Conservation (phyloP, 92 coral and sea anemone genomes). For the Epizoanthus stellaris region DNA sequence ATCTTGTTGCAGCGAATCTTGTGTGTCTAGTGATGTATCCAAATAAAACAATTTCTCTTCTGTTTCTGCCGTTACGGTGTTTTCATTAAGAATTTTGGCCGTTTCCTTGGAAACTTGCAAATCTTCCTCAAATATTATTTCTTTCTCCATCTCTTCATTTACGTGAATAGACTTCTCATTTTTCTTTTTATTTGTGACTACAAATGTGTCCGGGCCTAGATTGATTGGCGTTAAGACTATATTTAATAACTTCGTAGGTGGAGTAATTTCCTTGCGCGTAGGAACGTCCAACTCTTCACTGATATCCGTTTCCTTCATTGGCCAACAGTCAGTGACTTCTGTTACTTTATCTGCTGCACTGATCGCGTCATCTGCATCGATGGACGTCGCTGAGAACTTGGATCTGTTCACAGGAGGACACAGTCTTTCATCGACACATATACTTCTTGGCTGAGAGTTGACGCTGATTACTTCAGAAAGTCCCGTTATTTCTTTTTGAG, state of each 20-base stretch:
- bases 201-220: too few species aligned
- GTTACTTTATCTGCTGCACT: too few species aligned
- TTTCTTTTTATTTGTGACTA: too few species aligned
- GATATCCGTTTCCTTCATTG: background rate
- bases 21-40: background rate
- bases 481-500: background rate
- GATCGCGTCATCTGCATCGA: too few species aligned
- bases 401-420: too few species aligned
- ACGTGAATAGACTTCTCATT: too few species aligned
- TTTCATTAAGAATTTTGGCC: background rate
- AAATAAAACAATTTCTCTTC: background rate
- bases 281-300: background rate
- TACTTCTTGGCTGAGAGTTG: background rate
- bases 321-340: background rate
- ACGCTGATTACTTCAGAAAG: background rate
- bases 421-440: too few species aligned
- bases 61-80: background rate
- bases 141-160: too few species aligned
- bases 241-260: background rate
- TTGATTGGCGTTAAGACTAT: slow-evolving; percentile 3
- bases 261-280: background rate
- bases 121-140: background rate
- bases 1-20: too few species aligned
- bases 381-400: too few species aligned
- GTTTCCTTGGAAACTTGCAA: background rate